These are phyloP conservation scores for Trachelus stipa DNA, from an alignment of 2,888 invertebrate species.

Conservation along the genomic window DNA sequence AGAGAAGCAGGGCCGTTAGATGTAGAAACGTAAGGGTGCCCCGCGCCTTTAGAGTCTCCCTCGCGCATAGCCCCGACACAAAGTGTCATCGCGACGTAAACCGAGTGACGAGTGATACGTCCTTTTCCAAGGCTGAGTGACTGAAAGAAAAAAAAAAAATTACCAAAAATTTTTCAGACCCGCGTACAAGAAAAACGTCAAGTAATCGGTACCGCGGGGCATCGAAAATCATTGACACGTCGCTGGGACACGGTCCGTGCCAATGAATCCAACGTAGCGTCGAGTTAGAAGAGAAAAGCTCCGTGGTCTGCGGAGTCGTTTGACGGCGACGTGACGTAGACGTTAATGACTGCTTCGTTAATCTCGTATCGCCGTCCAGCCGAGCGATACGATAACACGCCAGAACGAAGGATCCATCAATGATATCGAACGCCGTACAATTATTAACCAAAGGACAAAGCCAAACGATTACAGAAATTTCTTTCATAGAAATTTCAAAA, in stretches of 20 bases:
- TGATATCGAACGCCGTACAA: neutral
- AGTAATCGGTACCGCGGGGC: neutral
- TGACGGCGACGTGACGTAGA: slow-evolving; percentile 1
- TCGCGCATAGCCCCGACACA: neutral
- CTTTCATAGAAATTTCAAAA: neutral
- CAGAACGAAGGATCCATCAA: neutral
- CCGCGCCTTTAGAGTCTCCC: neutral
- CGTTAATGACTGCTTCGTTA: slow-evolving; percentile 6
- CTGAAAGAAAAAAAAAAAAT: too few species aligned
- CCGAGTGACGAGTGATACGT: too few species aligned
- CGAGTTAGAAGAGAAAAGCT: slow-evolving; percentile 20
- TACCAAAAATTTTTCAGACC: neutral
- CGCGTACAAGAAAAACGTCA: neutral
- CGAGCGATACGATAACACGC: neutral
- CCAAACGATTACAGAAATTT: too few species aligned
- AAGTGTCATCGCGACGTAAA: too few species aligned
- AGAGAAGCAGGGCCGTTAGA: neutral
- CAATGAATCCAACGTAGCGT: slow-evolving; percentile 27
- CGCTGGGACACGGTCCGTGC: slow-evolving; percentile 13
- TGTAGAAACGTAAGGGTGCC: neutral
- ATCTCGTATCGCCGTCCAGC: neutral
- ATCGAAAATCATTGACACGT: neutral
- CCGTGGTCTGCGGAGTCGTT: neutral
- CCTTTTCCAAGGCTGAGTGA: too few species aligned
- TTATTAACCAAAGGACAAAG: neutral